A percentile compares a stretch with the other conserved stretches of the same genome.
phyloP scores from a whole-genome alignment of 2,113 vertebrate species.

The Anhinga rufa region DNA sequence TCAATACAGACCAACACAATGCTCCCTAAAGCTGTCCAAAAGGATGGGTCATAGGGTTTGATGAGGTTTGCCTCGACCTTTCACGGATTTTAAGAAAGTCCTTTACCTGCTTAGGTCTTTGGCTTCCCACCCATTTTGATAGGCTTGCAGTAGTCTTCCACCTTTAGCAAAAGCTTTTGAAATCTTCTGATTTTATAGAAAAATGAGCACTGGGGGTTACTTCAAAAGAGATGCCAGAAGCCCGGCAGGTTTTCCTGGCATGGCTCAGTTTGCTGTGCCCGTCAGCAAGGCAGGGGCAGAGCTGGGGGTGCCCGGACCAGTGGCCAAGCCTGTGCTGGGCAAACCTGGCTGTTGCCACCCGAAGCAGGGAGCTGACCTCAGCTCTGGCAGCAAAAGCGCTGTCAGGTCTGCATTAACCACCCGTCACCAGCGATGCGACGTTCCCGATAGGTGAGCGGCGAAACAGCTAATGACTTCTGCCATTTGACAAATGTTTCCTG shows the following conservation, averaged over 20 bases:
- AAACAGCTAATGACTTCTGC: conserved; percentile 4
- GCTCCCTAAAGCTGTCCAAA: neutral
- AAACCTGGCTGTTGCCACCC: neutral
- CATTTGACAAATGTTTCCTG: conserved; percentile 22
- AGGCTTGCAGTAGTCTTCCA: neutral
- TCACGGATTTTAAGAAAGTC: neutral
- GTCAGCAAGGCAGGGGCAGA: neutral
- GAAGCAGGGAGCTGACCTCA: neutral
- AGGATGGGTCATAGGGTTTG: neutral
- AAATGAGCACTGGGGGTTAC: neutral
- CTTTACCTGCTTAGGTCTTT: neutral
- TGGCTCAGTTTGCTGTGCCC: neutral
- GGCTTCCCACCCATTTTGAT: fast-evolving
- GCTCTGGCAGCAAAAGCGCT: neutral
- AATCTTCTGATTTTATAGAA: neutral
- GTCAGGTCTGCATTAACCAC: neutral
- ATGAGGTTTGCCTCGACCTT: neutral
- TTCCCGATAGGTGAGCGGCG: neutral
- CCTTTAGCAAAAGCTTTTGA: neutral
- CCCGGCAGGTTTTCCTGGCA: neutral
- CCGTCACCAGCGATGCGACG: neutral
- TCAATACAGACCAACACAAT: neutral
- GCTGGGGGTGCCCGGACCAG: neutral
- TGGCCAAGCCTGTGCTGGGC: neutral
- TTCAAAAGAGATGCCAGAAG: neutral